These are phyloP conservation scores for Drosophila sucinea DNA, from an alignment of 1,140 invertebrate species.

Conservation along the genomic window DNA sequence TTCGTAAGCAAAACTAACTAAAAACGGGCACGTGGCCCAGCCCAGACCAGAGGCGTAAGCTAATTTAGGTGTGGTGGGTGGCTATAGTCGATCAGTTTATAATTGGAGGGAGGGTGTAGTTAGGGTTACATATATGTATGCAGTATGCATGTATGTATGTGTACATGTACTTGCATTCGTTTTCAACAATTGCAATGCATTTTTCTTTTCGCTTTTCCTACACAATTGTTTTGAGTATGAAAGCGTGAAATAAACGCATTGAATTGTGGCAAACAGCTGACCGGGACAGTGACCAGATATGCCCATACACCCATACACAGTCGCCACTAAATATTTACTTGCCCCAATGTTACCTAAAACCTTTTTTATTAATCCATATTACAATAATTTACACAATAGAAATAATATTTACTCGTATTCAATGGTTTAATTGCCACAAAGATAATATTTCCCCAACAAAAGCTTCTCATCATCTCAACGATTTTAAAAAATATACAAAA, in stretches of 20 bases:
- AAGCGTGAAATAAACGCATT: constrained; percentile 62
- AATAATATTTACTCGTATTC: no score
- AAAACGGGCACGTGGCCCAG: constrained; percentile 8
- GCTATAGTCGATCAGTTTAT: neutral
- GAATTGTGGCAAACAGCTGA: constrained; percentile 48
- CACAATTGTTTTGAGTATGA: constrained; percentile 59
- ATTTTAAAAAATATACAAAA: no score
- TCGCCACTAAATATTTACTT: neutral
- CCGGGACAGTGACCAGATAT: constrained; percentile 45
- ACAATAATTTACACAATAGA: no score
- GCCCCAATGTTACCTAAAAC: neutral
- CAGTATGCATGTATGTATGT: neutral
- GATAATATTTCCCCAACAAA: no score
- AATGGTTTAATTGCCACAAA: no score
- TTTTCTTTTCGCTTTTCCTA: constrained; percentile 14
- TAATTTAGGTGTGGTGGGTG: neutral
- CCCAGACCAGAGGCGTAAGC: neutral
- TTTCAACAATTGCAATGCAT: constrained; percentile 44
- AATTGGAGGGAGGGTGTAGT: neutral
- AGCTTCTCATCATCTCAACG: no score
- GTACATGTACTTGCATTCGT: constrained; percentile 17
- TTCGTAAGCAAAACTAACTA: constrained; percentile 12
- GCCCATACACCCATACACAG: neutral
- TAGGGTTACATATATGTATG: neutral
- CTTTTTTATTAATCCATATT: neutral